These are phyloP conservation scores for Anastrepha ludens DNA, from an alignment of 1,140 invertebrate genomes.

Conservation along the genomic window DNA sequence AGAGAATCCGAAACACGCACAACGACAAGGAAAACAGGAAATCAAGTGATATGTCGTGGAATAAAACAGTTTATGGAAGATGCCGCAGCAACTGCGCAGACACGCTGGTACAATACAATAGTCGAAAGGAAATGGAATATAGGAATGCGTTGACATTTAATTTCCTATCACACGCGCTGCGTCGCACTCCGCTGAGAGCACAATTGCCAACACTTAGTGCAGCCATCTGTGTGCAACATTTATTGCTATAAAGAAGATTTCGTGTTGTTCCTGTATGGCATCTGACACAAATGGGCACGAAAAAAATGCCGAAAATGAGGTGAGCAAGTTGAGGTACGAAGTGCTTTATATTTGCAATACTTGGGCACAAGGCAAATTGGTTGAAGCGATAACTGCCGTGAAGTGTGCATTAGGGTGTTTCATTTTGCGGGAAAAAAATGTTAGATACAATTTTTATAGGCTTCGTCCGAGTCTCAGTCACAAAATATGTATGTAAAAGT, in stretches of 20 bases:
- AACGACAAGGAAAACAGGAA: background rate
- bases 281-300: background rate
- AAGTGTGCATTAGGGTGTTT: background rate
- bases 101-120: background rate
- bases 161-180: background rate
- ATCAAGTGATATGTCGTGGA: background rate
- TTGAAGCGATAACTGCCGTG: background rate
- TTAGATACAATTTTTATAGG: too few relatives aligned
- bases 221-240: background rate
- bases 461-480: too few relatives aligned
- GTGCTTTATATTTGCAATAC: background rate
- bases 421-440: background rate
- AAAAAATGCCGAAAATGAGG: background rate
- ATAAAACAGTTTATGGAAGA: background rate
- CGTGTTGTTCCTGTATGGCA: background rate
- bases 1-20: background rate
- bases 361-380: background rate
- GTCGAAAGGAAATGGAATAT: background rate
- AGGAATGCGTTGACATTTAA: conserved; percentile 30
- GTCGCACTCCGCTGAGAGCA: background rate
- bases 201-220: background rate
- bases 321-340: background rate
- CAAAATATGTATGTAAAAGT: too few relatives aligned
- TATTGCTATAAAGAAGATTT: background rate
- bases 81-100: background rate